A percentile compares a stretch with the other conserved stretches of the same genome.
Evolutionary conservation across 2,888 invertebrate genomes (phyloP).

Genomic region (Proisotoma minuta): DNA sequence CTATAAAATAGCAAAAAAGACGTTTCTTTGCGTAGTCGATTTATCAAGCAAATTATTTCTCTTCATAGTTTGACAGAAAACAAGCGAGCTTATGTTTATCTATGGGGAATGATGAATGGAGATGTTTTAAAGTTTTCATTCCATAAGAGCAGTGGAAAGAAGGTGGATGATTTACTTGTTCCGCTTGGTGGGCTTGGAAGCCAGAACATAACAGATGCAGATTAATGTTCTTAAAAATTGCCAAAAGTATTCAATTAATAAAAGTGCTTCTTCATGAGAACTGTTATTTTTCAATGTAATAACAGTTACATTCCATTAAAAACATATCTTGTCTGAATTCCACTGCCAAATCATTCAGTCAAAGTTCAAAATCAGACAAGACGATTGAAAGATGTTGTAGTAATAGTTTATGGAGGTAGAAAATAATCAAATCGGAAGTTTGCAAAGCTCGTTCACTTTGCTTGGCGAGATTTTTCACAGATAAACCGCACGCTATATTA

Average conservation of each 20-base stretch:
- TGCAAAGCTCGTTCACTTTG: background rate
- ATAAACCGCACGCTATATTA: conserved; percentile 14
- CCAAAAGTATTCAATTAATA: no score
- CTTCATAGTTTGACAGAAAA: conserved; percentile 9
- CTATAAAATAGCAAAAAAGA: background rate
- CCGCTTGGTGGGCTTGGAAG: no score
- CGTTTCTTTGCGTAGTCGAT: conserved; percentile 1
- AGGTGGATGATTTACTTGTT: no score
- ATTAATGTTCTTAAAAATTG: no score
- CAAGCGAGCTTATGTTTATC: conserved; percentile 11
- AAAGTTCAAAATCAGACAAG: background rate
- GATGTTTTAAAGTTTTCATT: no score
- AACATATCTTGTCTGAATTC: no score
- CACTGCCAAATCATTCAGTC: no score
- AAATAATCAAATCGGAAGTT: conserved; percentile 4
- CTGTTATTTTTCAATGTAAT: no score
- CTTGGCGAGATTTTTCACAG: conserved; percentile 6
- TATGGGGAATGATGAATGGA: conserved; percentile 22
- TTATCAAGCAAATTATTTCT: conserved; percentile 16
- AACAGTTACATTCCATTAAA: no score
- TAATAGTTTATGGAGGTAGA: background rate
- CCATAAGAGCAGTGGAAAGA: no score
- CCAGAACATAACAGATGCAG: no score
- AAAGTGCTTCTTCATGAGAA: no score
- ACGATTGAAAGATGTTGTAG: background rate